phyloP scores from a whole-genome alignment of 2,113 vertebrate species.

The Tretioscincus oriximinensis region DNA sequence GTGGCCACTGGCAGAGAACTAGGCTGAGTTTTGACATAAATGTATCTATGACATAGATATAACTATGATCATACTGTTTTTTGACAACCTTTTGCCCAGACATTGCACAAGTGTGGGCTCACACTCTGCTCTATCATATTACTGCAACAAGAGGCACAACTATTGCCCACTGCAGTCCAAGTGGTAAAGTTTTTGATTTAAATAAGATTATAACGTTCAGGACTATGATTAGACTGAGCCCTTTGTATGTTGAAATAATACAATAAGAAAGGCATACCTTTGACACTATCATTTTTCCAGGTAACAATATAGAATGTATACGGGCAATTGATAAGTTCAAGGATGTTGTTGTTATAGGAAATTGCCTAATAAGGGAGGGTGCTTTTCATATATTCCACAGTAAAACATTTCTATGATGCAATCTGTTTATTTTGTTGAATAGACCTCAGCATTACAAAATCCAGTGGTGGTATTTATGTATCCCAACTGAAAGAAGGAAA shows the following conservation, averaged over 20 bases:
- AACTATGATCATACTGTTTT: too few relatives aligned
- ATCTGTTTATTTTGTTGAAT: constrained; percentile 25
- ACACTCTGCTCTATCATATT: too few relatives aligned
- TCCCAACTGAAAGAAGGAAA: neutral
- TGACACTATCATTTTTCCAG: constrained; percentile 30
- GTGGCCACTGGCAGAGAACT: too few relatives aligned
- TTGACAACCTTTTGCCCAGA: too few relatives aligned
- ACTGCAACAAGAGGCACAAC: too few relatives aligned
- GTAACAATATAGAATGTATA: constrained; percentile 16
- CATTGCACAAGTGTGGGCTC: too few relatives aligned
- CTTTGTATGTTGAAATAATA: constrained; percentile 36
- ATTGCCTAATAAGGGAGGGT: constrained; percentile 37
- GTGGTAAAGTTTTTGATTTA: constrained; percentile 38
- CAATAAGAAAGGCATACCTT: constrained; percentile 35
- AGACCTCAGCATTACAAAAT: constrained; percentile 7
- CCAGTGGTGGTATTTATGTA: neutral
- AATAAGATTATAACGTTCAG: constrained; percentile 42
- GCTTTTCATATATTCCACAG: constrained; percentile 27
- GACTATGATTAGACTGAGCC: constrained; percentile 25
- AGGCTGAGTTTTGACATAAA: too few relatives aligned
- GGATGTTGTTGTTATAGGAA: constrained; percentile 31
- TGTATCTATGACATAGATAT: too few relatives aligned
- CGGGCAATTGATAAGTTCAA: constrained; percentile 36
- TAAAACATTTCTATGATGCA: constrained; percentile 23
- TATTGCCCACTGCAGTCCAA: too few relatives aligned